A percentile compares a stretch with the other conserved stretches of the same genome.
These are phyloP conservation scores for Timandra comae DNA, from an alignment of 2,888 invertebrate genomes.

Conservation along the genomic window DNA sequence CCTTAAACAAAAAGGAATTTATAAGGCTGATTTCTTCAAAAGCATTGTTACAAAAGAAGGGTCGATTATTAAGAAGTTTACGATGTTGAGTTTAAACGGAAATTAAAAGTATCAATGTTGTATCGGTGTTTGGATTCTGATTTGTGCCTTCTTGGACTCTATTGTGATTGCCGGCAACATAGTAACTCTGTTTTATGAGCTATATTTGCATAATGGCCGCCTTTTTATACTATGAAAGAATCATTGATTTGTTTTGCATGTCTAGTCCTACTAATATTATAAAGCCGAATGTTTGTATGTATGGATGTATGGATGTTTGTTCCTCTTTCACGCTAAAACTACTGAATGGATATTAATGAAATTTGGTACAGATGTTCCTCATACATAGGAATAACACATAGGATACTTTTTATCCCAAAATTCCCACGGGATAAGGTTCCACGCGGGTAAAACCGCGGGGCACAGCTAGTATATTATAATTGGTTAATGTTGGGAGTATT, in stretches of 20 bases:
- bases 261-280: too few relatives aligned
- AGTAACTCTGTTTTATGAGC: slow-evolving; percentile 13
- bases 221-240: slow-evolving; percentile 17
- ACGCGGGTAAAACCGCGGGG: too few relatives aligned
- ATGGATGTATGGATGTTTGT: too few relatives aligned
- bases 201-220: slow-evolving; percentile 16
- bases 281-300: too few relatives aligned
- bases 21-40: slow-evolving; percentile 17
- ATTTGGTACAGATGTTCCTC: too few relatives aligned
- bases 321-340: too few relatives aligned
- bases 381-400: too few relatives aligned
- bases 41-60: slow-evolving; percentile 16
- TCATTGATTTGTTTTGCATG: slow-evolving; percentile 23
- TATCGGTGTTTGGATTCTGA: slow-evolving; percentile 11
- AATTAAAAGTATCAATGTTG: slow-evolving; percentile 20
- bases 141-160: slow-evolving; percentile 5
- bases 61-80: slow-evolving; percentile 15
- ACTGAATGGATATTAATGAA: too few relatives aligned
- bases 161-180: slow-evolving; percentile 3
- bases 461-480: too few relatives aligned
- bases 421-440: too few relatives aligned
- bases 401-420: too few relatives aligned
- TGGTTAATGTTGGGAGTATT: too few relatives aligned
- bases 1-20: slow-evolving; percentile 21
- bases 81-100: slow-evolving; percentile 14